Evolutionary conservation across 2,113 vertebrate species (phyloP).

Genomic region (Columba livia): DNA sequence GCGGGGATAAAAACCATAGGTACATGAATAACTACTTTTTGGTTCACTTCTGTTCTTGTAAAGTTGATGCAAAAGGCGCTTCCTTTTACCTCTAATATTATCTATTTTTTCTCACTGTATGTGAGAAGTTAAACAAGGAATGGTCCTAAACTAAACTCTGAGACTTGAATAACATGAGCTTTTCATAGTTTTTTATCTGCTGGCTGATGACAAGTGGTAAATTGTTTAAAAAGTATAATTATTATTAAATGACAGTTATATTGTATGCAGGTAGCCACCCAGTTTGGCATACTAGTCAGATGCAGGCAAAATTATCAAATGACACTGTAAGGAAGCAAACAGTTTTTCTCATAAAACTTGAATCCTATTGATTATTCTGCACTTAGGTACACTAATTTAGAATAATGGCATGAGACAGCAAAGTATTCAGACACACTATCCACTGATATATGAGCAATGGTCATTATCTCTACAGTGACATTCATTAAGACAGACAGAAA

Average conservation of each 20-base stretch:
- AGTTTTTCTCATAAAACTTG: neutral
- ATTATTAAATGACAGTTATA: neutral
- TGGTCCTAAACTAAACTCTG: neutral
- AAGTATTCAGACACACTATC: neutral
- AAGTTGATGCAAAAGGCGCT: neutral
- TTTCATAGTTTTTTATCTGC: neutral
- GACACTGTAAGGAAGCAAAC: neutral
- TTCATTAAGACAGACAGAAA: conserved; percentile 17
- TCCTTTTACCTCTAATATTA: neutral
- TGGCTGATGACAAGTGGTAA: neutral
- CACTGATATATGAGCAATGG: neutral
- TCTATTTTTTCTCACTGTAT: neutral
- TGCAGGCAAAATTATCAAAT: neutral
- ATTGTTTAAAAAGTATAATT: neutral
- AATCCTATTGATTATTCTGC: neutral
- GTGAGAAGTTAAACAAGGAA: neutral
- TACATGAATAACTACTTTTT: neutral
- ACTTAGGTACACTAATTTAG: neutral
- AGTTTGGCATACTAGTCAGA: neutral
- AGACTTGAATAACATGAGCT: neutral
- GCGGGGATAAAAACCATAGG: neutral
- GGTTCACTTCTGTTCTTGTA: neutral
- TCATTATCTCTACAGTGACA: neutral
- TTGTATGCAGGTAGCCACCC: neutral
- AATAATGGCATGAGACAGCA: neutral